phyloP scores from a whole-genome alignment of 2,888 invertebrate species.

The Smittia sp. region DNA sequence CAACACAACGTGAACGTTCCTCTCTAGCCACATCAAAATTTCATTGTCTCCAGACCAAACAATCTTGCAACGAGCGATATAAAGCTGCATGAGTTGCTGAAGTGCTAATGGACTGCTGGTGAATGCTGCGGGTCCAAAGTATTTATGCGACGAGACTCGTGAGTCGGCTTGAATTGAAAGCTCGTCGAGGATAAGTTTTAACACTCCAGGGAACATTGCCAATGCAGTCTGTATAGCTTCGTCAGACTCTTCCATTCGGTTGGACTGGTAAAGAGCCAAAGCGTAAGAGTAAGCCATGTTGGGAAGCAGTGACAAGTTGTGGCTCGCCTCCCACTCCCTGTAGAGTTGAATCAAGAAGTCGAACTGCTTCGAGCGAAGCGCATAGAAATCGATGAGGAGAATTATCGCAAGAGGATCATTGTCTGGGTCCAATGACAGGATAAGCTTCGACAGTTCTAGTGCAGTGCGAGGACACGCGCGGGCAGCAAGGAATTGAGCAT shows the following conservation, averaged over 20 bases:
- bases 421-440: conserved; percentile 73
- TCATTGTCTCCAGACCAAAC: conserved; percentile 73
- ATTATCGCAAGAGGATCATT: conserved; percentile 74
- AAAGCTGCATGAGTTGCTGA: conserved; percentile 68
- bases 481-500: conserved; percentile 72
- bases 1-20: conserved; percentile 64
- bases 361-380: conserved; percentile 70
- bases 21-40: conserved; percentile 73
- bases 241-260: conserved; percentile 58
- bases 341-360: conserved; percentile 65
- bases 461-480: conserved; percentile 82
- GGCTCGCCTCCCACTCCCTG: conserved; percentile 59
- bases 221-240: conserved; percentile 70
- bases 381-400: conserved; percentile 78
- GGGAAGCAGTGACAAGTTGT: conserved; percentile 77
- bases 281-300: conserved; percentile 83
- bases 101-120: conserved; percentile 63
- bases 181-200: conserved; percentile 71
- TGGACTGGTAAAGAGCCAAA: conserved; percentile 65
- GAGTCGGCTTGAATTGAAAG: conserved; percentile 71
- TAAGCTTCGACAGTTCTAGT: conserved; percentile 79
- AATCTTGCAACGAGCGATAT: conserved; percentile 69
- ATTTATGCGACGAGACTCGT: conserved; percentile 58
- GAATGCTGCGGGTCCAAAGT: conserved; percentile 49
- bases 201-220: conserved; percentile 76